A percentile compares a stretch with the other conserved stretches of the same genome.
Evolutionary conservation across 2,113 vertebrate species (phyloP).

Genomic region (Neodon shergylaensis): DNA sequence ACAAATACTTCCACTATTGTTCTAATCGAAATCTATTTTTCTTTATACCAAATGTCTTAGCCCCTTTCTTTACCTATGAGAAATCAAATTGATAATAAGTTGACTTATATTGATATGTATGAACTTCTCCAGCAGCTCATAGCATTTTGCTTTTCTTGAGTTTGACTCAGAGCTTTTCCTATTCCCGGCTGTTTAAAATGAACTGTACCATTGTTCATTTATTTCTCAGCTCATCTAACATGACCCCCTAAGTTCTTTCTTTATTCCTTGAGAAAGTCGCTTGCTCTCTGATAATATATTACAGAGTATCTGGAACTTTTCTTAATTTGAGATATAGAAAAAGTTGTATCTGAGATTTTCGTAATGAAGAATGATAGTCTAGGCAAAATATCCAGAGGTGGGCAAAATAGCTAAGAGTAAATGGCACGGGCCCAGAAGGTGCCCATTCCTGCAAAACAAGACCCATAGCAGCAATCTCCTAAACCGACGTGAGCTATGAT

Average conservation of each 20-base stretch:
- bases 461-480: neutral
- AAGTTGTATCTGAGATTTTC: neutral
- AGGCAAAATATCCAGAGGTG: neutral
- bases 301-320: neutral
- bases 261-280: neutral
- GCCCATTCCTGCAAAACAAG: neutral
- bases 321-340: neutral
- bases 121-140: neutral
- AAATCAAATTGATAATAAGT: neutral
- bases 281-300: neutral
- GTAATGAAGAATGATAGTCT: neutral
- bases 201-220: neutral
- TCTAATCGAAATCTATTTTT: neutral
- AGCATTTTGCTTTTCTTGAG: neutral
- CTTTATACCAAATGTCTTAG: neutral
- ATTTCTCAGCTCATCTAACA: neutral
- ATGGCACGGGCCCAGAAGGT: no score
- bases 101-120: neutral
- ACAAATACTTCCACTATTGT: neutral
- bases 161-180: neutral
- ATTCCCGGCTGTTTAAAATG: neutral
- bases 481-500: neutral
- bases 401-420: neutral
- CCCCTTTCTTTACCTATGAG: neutral
- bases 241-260: neutral